These are phyloP conservation scores for Empis livida DNA, from an alignment of 2,888 invertebrate species.

Conservation along the genomic window DNA sequence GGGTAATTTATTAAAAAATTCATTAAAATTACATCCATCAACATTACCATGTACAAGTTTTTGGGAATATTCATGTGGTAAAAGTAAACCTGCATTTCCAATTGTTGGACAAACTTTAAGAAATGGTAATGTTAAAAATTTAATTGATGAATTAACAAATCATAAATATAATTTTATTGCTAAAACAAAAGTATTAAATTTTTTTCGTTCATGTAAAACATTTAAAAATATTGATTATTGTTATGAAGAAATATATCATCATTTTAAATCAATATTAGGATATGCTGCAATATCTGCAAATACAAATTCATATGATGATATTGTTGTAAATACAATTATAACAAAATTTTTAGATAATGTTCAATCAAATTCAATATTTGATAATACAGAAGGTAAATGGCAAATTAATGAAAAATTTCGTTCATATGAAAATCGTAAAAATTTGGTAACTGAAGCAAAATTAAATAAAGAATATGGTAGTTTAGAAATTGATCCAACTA, in stretches of 20 bases:
- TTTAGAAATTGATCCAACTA: conserved; percentile 24
- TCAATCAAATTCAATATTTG: neutral
- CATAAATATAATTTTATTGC: conserved; percentile 27
- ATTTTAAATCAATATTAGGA: conserved; percentile 28
- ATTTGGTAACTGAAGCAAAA: neutral
- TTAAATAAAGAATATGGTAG: conserved; percentile 21
- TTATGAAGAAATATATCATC: conserved; percentile 28
- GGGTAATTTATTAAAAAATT: neutral
- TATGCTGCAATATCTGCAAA: conserved; percentile 8
- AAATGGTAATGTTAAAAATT: conserved; percentile 9
- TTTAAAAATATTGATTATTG: conserved; percentile 26
- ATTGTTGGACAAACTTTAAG: neutral
- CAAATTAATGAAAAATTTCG: neutral
- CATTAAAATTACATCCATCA: neutral
- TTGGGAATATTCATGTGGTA: neutral
- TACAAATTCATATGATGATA: neutral
- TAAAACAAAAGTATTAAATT: conserved; percentile 27
- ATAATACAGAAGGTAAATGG: neutral
- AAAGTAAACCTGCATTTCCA: neutral
- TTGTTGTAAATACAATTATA: neutral
- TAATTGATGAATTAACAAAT: conserved; percentile 22
- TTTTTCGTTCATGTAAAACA: conserved; percentile 27
- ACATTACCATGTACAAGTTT: neutral
- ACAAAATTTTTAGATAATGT: neutral
- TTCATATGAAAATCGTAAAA: neutral